Evolutionary conservation across 2,797 vertebrate genomes (phyloP), one percentile per base, ranked within the genome.

Genomic region (Leptoclinus maculatus): DNA sequence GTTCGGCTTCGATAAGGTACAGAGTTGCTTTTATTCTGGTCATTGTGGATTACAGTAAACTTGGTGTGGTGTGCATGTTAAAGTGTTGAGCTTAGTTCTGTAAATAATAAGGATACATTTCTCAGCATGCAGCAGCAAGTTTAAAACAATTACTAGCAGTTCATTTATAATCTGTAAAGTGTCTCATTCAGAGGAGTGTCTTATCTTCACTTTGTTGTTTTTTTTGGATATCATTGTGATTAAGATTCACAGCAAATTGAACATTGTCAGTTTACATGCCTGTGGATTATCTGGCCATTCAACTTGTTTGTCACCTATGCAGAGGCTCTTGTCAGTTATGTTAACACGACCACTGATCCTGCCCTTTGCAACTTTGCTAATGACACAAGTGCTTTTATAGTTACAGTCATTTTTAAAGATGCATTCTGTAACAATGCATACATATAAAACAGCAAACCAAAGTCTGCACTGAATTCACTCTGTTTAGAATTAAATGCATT

Each of bases 261-360:
- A 63, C 29, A 63, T 66, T 58, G 89, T 74, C 67, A 41, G 63
- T 45, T 77, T 63, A 79, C 77, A 91, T 93, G 88, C 88, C 80
- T 84, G 65, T 68, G 73, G 86, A 92, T 91, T 91, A 82, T 83
- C 80, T 84, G 69, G 73, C 71, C 79, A 71, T 87, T 90, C 84
- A 78, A 41, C 64, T 74, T 78, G 77, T 79, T 78, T 87, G 85
- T 87, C 90, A 90, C 81, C 86, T 90, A 83, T 83, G 84, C 74
- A 41, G 74, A 86, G 82, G 83, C 82, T 88, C 79, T 79, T 53
- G 34, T 78, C 68, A 78, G 67, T 78, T 83, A 87, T 87, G 79
- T 71, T 78, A 57, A 82, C 70, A 72, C 79, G 53, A 57, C 3
- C 56, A 32, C 23, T 43, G 66, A 69, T 66, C 34, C 14, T 49